These are phyloP conservation scores for Synanthedon formicaeformis DNA, from an alignment of 2,888 invertebrate genomes.

Conservation along the genomic window DNA sequence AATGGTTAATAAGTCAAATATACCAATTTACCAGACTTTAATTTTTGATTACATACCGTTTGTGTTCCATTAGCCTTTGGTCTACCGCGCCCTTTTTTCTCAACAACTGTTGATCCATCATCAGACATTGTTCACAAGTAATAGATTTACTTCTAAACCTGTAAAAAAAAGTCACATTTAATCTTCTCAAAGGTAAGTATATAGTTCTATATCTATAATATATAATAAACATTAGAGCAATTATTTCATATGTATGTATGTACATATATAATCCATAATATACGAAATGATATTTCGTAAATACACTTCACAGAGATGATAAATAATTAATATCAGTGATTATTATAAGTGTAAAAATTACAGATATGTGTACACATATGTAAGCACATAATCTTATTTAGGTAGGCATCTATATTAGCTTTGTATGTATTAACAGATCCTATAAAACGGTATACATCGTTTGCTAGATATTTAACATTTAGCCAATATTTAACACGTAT, in stretches of 20 bases:
- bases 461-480: too few species aligned
- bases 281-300: too few species aligned
- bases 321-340: too few species aligned
- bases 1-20: background rate
- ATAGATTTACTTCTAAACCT: background rate
- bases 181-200: background rate
- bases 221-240: background rate
- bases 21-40: background rate
- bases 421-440: too few species aligned
- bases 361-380: too few species aligned
- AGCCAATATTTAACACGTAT: too few species aligned
- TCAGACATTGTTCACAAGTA: slow-evolving; percentile 52
- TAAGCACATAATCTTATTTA: too few species aligned
- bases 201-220: background rate
- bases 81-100: slow-evolving; percentile 67
- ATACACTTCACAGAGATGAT: too few species aligned
- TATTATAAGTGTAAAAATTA: too few species aligned
- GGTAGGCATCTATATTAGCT: too few species aligned
- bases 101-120: slow-evolving; percentile 63
- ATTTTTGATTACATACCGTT: slow-evolving; percentile 26
- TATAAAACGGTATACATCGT: background rate
- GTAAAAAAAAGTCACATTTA: too few species aligned
- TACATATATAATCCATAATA: background rate
- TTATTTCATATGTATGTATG: background rate
- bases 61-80: slow-evolving; percentile 66